These are phyloP conservation scores for Drosophila niveifrons DNA, from an alignment of 2,888 invertebrate species.

Conservation along the genomic window DNA sequence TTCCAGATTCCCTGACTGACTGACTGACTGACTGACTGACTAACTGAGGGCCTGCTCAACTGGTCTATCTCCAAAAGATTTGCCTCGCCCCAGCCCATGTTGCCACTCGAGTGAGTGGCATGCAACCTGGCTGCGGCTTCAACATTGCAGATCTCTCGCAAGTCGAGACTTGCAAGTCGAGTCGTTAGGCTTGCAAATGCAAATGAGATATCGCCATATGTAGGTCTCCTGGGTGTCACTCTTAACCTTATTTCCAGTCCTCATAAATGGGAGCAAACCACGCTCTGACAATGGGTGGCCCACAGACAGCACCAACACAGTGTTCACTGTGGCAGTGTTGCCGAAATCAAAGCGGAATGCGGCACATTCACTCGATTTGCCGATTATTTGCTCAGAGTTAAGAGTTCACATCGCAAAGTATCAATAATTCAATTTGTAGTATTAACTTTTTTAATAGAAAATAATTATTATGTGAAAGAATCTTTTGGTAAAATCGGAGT, in stretches of 20 bases:
- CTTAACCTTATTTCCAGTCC: constrained; percentile 73
- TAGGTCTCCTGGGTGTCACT: constrained; percentile 80
- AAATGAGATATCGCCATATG: constrained; percentile 75
- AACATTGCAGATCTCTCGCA: not conserved
- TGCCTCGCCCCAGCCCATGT: constrained; percentile 36
- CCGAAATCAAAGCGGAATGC: not conserved
- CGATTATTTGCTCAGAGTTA: not conserved
- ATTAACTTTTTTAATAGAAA: too few species aligned
- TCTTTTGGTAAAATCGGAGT: too few species aligned
- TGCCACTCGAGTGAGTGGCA: constrained; percentile 40
- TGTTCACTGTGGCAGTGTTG: not conserved
- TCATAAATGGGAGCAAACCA: constrained; percentile 70
- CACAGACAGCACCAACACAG: not conserved
- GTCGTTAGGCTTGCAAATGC: constrained; percentile 76
- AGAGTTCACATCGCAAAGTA: not conserved
- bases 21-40: constrained; percentile 28
- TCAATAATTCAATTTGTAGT: not conserved
- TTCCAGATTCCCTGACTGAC: constrained; percentile 35
- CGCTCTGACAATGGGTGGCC: constrained; percentile 50
- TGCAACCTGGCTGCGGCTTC: constrained; percentile 9
- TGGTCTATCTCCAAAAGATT: constrained; percentile 49
- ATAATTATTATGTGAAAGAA: too few species aligned
- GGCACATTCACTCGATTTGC: not conserved
- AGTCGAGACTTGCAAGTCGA: constrained; percentile 24
- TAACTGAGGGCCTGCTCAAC: constrained; percentile 23